phyloP scores from a whole-genome alignment of 2,113 vertebrate species.

The Desmodus rotundus region DNA sequence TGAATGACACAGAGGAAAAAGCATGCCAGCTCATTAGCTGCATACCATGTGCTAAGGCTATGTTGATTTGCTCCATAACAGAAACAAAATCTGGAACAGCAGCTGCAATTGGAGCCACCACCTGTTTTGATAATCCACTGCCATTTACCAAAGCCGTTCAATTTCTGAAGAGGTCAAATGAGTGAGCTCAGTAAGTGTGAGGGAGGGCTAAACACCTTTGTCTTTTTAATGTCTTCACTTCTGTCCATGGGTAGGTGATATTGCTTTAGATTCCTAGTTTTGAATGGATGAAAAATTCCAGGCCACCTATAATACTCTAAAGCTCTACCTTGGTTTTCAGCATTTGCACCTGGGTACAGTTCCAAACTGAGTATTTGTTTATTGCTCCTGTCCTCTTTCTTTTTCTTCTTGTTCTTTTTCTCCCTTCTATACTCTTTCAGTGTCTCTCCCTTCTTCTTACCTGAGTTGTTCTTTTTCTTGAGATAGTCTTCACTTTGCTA shows the following conservation, averaged over 20 bases:
- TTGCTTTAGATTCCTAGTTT: not conserved
- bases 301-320: not conserved
- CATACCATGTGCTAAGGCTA: not conserved
- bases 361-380: not conserved
- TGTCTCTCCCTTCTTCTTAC: not conserved
- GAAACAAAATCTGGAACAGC: not conserved
- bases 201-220: not conserved
- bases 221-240: not conserved
- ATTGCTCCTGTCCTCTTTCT: not conserved
- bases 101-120: not conserved
- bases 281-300: not conserved
- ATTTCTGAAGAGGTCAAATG: not conserved
- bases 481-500: not conserved
- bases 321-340: not conserved
- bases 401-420: not conserved
- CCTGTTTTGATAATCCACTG: not conserved
- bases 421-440: not conserved
- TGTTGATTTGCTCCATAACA: not conserved
- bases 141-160: not conserved
- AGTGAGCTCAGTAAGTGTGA: not conserved
- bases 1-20: not conserved
- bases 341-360: not conserved
- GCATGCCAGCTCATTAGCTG: slow-evolving; percentile 5
- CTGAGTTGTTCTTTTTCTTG: not conserved
- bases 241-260: not conserved